These are phyloP conservation scores for Neolamprologus cancellatus DNA, from an alignment of 2,113 vertebrate species.

Conservation along the genomic window DNA sequence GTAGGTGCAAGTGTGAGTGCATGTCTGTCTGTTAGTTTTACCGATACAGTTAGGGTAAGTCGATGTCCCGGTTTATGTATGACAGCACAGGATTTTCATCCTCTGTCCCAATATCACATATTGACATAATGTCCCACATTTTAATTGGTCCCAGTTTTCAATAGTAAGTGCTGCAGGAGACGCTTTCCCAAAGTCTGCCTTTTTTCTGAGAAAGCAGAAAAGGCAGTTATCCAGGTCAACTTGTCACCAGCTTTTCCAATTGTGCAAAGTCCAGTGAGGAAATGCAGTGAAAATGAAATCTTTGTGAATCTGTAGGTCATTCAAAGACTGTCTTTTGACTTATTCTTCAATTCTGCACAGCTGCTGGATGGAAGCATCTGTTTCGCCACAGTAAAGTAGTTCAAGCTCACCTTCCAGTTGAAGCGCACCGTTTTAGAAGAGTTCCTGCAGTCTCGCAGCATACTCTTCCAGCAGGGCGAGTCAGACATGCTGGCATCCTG, in stretches of 20 bases:
- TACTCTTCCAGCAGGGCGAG: conserved; percentile 86
- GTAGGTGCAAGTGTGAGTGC: not conserved
- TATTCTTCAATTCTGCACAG: not conserved
- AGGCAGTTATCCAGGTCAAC: fast-evolving
- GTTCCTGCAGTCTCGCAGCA: conserved; percentile 79
- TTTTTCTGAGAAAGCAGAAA: not conserved
- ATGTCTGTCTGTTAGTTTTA: not conserved
- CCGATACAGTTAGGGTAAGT: not conserved
- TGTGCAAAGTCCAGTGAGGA: not conserved
- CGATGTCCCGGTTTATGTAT: not conserved
- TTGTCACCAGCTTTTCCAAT: not conserved
- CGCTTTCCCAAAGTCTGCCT: not conserved
- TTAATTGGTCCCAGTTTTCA: not conserved
- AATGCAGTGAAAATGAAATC: not conserved
- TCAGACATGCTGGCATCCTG: conserved; percentile 74
- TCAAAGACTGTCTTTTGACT: not conserved
- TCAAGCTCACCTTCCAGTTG: conserved; percentile 89
- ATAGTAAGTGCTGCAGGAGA: not conserved
- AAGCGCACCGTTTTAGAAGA: conserved; percentile 75
- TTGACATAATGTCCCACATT: not conserved
- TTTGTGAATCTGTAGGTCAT: not conserved
- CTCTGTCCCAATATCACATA: fast-evolving
- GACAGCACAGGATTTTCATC: not conserved
- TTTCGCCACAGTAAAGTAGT: not conserved
- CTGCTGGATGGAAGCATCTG: not conserved